Evolutionary conservation across 2,113 vertebrate genomes (phyloP).

Genomic region (Pterocles orientalis): DNA sequence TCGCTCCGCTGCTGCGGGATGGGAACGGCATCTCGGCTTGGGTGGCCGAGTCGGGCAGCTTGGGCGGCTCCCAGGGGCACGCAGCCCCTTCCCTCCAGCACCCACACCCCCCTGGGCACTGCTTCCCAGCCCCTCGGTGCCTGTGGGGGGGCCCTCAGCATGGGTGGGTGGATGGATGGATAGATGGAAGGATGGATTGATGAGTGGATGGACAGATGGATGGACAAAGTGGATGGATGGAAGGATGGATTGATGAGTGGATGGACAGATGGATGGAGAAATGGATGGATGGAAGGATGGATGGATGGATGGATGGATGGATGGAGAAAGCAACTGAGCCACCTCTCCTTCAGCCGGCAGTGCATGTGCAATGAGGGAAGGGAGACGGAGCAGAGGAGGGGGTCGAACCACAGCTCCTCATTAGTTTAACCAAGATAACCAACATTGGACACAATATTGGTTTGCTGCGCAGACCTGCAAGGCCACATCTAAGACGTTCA

Average conservation of each 20-base stretch:
- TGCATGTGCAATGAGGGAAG: background rate
- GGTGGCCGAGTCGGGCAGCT: background rate
- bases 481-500: background rate
- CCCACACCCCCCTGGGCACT: accelerated
- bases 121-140: background rate
- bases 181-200: too few relatives aligned
- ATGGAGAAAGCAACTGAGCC: background rate
- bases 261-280: too few relatives aligned
- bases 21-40: background rate
- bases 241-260: too few relatives aligned
- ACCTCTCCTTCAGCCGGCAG: background rate
- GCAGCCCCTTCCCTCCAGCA: background rate
- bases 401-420: background rate
- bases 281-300: too few relatives aligned
- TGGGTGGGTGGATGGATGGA: too few relatives aligned
- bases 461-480: background rate
- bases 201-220: too few relatives aligned
- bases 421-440: background rate
- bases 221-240: too few relatives aligned
- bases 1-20: background rate
- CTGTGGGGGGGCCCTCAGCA: accelerated
- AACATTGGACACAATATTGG: accelerated
- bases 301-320: background rate
- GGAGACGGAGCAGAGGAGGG: background rate
- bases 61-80: accelerated